Evolutionary conservation across 2,797 vertebrate genomes (phyloP), one percentile per base, ranked within the genome.

Genomic region (Oreochromis grahami): DNA sequence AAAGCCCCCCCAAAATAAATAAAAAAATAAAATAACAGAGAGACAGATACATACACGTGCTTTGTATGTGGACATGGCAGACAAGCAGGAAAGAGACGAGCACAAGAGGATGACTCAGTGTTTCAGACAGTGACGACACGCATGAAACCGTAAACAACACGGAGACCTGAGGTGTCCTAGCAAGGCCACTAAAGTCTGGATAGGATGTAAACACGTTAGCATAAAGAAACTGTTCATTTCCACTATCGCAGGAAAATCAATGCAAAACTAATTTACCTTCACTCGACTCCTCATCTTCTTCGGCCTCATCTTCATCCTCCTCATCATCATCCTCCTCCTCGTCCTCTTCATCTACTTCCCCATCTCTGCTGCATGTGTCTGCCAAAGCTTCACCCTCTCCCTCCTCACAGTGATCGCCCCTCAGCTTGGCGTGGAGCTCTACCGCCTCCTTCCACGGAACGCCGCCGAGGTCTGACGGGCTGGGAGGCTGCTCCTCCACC

Each of bases 391-490:
- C 83, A 3, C 17, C 76, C 5, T 76, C 80, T 43, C 6, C 84
- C 70, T 95, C 96, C 4, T 95, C 88, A 0, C 86, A 93, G 3
- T 89, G 94, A 65, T 95, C 96, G 1, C 97, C 97, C 88, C 97
- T 97, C 87, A 98, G 94, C 60, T 98, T 97, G 80, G 97, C 97
- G 0, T 99, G 98, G 83, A 98, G 97, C 90, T 97, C 96, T n/a
- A 99, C 98, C 0, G 98, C 98, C 91, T 98, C 97, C 87, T 97
- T 98, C 98, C 98, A 99, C 0, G 98, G 97, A 52, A 99, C 97
- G 0, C 98, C 98, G 0, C 98, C 98, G 52, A 99, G 95, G 91
- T 99, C 98, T 0, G 98, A 98, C 1, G 95, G 93, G 51, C 93
- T 94, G 79, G 88, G 80, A 2, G 90, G 96, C 3, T 93, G 95